A percentile compares a stretch with the other conserved stretches of the same genome.
Evolutionary conservation across 2,888 invertebrate species (phyloP).

Genomic region (Microctonus brassicae): DNA sequence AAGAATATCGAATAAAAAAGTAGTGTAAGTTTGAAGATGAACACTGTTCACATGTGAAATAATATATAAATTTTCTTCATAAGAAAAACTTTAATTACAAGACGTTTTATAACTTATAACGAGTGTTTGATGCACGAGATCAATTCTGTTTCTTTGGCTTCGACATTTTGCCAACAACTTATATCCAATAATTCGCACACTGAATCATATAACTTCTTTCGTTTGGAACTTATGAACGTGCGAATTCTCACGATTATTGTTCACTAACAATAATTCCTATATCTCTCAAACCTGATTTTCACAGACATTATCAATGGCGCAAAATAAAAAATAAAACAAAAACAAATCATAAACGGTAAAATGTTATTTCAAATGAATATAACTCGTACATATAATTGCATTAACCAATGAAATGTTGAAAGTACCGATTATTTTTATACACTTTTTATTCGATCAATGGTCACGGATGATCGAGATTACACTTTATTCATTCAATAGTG

Average conservation of each 20-base stretch:
- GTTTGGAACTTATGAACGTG: neutral
- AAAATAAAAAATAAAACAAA: neutral
- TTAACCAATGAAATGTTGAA: neutral
- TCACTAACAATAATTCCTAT: neutral
- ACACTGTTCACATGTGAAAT: too few species aligned
- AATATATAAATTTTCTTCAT: neutral
- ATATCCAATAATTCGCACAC: neutral
- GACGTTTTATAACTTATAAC: constrained; percentile 5
- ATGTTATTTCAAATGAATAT: too few species aligned
- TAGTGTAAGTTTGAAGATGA: too few species aligned
- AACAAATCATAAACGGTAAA: neutral
- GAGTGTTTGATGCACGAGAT: neutral
- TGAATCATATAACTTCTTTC: neutral
- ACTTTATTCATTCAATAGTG: constrained; percentile 10
- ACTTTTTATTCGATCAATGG: neutral
- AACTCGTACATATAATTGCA: too few species aligned
- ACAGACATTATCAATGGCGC: neutral
- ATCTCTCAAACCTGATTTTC: neutral
- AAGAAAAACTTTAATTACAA: constrained; percentile 2
- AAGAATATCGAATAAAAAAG: neutral
- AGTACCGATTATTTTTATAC: neutral
- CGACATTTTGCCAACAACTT: neutral
- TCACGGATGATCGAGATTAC: constrained; percentile 7
- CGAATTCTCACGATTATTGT: neutral
- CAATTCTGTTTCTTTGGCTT: neutral